Conservation (phyloP, 2,888 invertebrate genomes). For the Drosophila melanosoma region DNA sequence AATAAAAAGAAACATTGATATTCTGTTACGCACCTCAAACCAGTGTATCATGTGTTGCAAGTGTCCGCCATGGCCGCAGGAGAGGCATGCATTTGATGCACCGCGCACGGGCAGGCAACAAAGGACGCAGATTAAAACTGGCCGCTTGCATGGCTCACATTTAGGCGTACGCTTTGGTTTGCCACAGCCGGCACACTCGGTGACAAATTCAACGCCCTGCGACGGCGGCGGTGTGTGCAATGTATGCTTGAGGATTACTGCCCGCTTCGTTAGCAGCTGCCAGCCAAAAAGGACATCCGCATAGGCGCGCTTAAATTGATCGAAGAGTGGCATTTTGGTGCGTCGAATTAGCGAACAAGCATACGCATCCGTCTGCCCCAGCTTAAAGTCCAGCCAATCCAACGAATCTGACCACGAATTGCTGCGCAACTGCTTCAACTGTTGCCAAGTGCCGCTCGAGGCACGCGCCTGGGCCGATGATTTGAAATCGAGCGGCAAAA, state of each 20-base stretch:
- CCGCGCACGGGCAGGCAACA: conserved; percentile 95
- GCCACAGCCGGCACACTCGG: conserved; percentile 90
- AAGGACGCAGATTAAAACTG: conserved; percentile 92
- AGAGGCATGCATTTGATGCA: conserved; percentile 92
- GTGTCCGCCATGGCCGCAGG: conserved; percentile 98
- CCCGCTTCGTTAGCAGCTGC: conserved; percentile 91
- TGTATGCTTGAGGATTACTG: conserved; percentile 89
- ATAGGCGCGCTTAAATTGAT: conserved; percentile 94
- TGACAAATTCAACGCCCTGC: conserved; percentile 90
- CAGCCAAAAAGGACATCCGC: conserved; percentile 95
- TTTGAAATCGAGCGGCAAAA: conserved; percentile 92
- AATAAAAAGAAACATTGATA: background rate
- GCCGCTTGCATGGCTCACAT: conserved; percentile 90
- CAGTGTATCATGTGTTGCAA: conserved; percentile 93
- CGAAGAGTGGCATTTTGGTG: conserved; percentile 86
- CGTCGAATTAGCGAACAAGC: conserved; percentile 82
- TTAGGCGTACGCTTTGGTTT: conserved; percentile 89
- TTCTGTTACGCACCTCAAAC: conserved; percentile 86
- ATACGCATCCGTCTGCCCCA: conserved; percentile 68
- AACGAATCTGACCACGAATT: conserved; percentile 95
- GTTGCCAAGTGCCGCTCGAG: conserved; percentile 89
- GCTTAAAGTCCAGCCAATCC: conserved; percentile 86
- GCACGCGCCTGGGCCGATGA: conserved; percentile 85
- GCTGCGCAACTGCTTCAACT: conserved; percentile 90
- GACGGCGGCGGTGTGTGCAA: conserved; percentile 85